Conservation (phyloP, 2,113 vertebrate species). For the Pollachius pollachius region DNA sequence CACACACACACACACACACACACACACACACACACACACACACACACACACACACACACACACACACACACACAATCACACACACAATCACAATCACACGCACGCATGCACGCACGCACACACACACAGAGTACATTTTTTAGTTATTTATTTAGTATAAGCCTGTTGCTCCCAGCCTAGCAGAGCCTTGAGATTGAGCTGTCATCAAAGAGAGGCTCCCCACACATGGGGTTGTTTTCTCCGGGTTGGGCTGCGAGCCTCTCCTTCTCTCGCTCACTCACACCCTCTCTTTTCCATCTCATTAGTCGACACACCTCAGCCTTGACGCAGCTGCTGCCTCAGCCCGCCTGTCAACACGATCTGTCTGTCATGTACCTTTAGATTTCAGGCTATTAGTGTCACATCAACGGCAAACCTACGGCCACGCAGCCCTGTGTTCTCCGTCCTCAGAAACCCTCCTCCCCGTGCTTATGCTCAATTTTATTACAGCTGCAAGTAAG, state of each 20-base stretch:
- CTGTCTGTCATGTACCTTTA: conserved; percentile 66
- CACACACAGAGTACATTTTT: neutral
- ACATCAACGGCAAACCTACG: conserved; percentile 57
- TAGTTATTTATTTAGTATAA: conserved; percentile 6
- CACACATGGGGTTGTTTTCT: conserved; percentile 31
- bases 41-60: too few species aligned
- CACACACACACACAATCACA: too few species aligned
- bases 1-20: too few species aligned
- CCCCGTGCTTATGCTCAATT: conserved; percentile 37
- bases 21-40: too few species aligned
- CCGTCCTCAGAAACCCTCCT: conserved; percentile 31
- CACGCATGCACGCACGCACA: too few species aligned
- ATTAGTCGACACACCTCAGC: conserved; percentile 77
- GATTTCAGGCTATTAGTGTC: conserved; percentile 66
- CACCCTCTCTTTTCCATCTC: conserved; percentile 70
- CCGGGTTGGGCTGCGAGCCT: conserved; percentile 51
- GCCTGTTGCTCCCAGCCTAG: too few species aligned
- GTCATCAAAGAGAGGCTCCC: conserved; percentile 50
- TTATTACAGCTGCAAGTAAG: conserved; percentile 36
- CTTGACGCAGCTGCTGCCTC: conserved; percentile 72
- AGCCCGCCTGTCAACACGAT: conserved; percentile 65
- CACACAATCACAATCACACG: too few species aligned
- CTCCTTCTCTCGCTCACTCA: conserved; percentile 57
- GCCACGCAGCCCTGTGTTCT: conserved; percentile 37
- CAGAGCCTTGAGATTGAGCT: conserved; percentile 51